phyloP scores from a whole-genome alignment of 1,140 invertebrate genomes.

The Gonioctena quinquepunctata region DNA sequence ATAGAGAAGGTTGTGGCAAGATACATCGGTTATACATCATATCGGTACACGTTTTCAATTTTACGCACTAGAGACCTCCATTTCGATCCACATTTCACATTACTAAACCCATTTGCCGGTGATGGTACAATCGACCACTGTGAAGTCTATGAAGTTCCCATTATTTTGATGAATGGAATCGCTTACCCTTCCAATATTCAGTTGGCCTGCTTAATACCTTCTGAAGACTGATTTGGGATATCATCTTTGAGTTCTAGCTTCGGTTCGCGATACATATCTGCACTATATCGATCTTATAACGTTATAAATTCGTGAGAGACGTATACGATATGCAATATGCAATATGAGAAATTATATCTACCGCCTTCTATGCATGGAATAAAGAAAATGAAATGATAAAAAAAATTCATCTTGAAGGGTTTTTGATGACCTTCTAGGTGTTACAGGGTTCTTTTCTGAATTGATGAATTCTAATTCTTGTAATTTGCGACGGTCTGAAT shows the following conservation, averaged over 20 bases:
- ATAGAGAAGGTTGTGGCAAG: too few species aligned
- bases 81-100: constrained; percentile 27
- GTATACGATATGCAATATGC: too few species aligned
- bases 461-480: too few species aligned
- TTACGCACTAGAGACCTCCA: constrained; percentile 32
- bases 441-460: too few species aligned
- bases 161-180: not conserved
- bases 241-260: not conserved
- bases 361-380: too few species aligned
- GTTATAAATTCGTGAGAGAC: too few species aligned
- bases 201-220: not conserved
- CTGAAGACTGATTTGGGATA: not conserved
- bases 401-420: too few species aligned
- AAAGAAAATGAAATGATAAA: too few species aligned
- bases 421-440: too few species aligned
- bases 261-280: not conserved
- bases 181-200: not conserved
- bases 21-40: constrained; percentile 33
- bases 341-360: too few species aligned
- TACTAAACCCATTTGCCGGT: constrained; percentile 1
- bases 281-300: not conserved
- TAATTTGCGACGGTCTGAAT: too few species aligned
- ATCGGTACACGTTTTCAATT: constrained; percentile 34
- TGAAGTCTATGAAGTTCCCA: not conserved
- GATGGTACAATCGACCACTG: not conserved